Conservation (phyloP, 2,888 invertebrate species). For the Therioaphis trifolii region DNA sequence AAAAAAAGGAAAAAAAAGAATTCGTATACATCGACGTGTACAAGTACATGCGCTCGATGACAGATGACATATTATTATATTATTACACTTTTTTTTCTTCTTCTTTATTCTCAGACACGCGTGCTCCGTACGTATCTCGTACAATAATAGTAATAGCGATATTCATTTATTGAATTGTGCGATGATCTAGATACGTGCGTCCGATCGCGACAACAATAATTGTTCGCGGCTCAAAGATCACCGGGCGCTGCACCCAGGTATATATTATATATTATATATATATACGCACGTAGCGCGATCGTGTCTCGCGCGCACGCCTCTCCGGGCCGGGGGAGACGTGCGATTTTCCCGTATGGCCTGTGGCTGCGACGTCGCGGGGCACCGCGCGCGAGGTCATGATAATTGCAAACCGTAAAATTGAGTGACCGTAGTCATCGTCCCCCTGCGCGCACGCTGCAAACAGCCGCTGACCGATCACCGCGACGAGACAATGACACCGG, state of each 20-base stretch:
- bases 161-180: neutral
- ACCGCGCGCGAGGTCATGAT: conserved; percentile 10
- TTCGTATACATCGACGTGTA: neutral
- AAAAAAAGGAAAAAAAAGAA: neutral
- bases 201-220: neutral
- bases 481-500: conserved; percentile 50
- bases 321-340: neutral
- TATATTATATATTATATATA: no score
- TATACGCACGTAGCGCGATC: no score
- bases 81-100: neutral
- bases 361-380: neutral
- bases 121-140: neutral
- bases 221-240: neutral
- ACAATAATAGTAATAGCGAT: neutral
- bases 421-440: no score
- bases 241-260: no score
- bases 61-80: neutral
- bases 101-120: neutral
- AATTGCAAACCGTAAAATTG: conserved; percentile 51
- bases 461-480: neutral
- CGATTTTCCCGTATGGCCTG: conserved; percentile 8
- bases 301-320: neutral
- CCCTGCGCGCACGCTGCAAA: neutral
- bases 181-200: conserved; percentile 5
- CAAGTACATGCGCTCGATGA: neutral